Evolutionary conservation across 2,113 vertebrate species (phyloP), one percentile per base, ranked within the genome.

Genomic region (Scortum barcoo): DNA sequence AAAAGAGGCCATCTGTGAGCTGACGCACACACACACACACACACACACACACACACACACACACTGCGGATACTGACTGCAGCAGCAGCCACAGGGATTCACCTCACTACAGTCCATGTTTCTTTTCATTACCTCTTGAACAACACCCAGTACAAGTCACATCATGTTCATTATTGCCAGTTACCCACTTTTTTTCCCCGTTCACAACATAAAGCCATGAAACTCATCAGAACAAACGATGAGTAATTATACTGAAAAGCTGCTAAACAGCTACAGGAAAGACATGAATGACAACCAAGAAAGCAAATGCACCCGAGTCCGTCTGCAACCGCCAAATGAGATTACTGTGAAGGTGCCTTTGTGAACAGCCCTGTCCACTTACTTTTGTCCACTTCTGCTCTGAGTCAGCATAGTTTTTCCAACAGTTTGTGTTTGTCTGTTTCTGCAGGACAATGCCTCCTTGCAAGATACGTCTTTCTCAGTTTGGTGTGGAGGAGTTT

Each of bases 1-100:
- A 87, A 83, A 85, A n/a, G 28, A 78, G 51, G 69, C 85, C 76
- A 87, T 87, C 85, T 90, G 87, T 65, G 75, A 56, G 51, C 46
- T 14, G 4, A 11, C 13, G 38, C 28, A 24, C 56, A 33, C 56
- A 60, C 40, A 22, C 38, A 58, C 70, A 44, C 69, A 53, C 30
- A 42, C 60, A 78, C 53, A 61, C 70, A 67, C 56, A 48, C 72
- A 53, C 42, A 66, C 12, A 72, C 30, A 71, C 54, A 73, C 68
- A 62, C 72, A 67, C 83, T 68, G 72, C 72, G 28, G 73, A 85
- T 24, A 73, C 26, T 16, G 81, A 77, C 81, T 73, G 73, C 69
- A 70, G 77, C 62, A 65, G 71, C 44, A 12, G 54, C 73, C 57
- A 36, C 72, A 57, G 30, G 61, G 38, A 63, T 40, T 30, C 50